Base-by-base conservation (phyloP, 2,888 invertebrate genomes). In the Caenorhabditis sp. region DNA sequence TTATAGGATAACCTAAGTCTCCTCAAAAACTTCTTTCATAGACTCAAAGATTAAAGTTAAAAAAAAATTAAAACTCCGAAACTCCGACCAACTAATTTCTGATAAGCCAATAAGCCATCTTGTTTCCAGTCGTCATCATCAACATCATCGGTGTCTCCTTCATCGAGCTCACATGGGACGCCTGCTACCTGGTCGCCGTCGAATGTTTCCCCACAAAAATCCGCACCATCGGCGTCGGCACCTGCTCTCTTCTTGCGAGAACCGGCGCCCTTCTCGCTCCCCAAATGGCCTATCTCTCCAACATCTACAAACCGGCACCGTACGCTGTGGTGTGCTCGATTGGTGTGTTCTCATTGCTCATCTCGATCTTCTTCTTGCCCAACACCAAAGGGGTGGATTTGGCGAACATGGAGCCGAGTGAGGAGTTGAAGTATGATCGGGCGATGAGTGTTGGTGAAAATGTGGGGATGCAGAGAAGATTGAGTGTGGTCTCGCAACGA, bases 81-180 rank as follows among this genome's bases (percentile, higher is more conserved):
- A n/a, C n/a, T n/a, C n/a, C n/a, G n/a, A n/a, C n/a, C n/a, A n/a
- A n/a, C n/a, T n/a, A n/a, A n/a, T n/a, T n/a, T n/a, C n/a, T n/a
- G n/a, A n/a, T n/a, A n/a, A n/a, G n/a, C n/a, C n/a, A n/a, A n/a
- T n/a, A 53, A 53, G 14, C 8, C 26, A 27, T 12, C 26, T 12
- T 50, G 5, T 52, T 72, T 80, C 25, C 69, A 80, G 80, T 80
- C 4, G 67, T 86, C 8, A 75, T 86, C 8, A 67, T 83, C 64
- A 86, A 86, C 62, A 73, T 86, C 38, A 63, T 84, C 27, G 86
- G 86, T 3, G 80, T 79, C 1, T 76, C 83, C 0, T 79, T 86
- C 59, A 86, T 86, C 68, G 86, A 86, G 61, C 74, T 84, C 73
- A 85, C 84, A 8, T 86, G 86, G 86, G 85, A 85, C 56, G 85